Base-by-base conservation (phyloP, 2,797 vertebrate species). In the Pipistrellus kuhlii region DNA sequence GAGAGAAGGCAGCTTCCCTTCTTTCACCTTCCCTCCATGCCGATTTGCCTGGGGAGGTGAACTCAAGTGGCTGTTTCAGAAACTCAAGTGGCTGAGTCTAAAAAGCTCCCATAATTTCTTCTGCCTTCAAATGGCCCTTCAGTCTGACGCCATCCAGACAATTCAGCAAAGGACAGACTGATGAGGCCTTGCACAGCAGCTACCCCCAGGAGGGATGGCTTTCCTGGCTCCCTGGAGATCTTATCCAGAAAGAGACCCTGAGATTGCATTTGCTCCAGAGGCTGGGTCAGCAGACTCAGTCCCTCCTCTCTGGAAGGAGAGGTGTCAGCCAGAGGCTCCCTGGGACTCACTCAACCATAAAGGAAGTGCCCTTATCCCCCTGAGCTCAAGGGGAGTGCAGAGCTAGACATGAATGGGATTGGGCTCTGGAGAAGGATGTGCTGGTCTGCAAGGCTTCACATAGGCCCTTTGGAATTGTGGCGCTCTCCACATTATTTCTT, bases 41-140 rank as follows among this genome's bases (percentile, higher is more conserved):
- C 76, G 5, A 76, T 85, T 90, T 92, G 78, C 77, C 23, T 66
- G 90, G 76, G 73, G 44, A 78, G 84, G 59, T 86, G 84, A 95
- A 51, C 64, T 41, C 53, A 51, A 51, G 46, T 48, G 46, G 46
- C 46, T 46, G n/a, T 64, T 93, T 85, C 75, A 85, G 69, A 88
- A 96, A 80, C 68, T 78, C 55, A 72, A 25, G 30, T 55, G 84
- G 53, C 73, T 90, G 82, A 73, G 20, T 64, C 76, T 95, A 48
- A 76, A 89, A 68, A 94, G 53, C 55, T 89, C 15, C 38, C 59
- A 2, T 81, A 11, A 64, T 85, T 66, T 84, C 53, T 51, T 32
- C 71, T 80, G 75, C 71, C 38, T 90, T 90, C 80, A 76, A 38
- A 57, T 69, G 76, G 51, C 76, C 89, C 44, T 68, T 64, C 46